A percentile compares a stretch with the other conserved stretches of the same genome.
Evolutionary conservation across 2,888 invertebrate genomes (phyloP).

Genomic region (Anarsia innoxiella): DNA sequence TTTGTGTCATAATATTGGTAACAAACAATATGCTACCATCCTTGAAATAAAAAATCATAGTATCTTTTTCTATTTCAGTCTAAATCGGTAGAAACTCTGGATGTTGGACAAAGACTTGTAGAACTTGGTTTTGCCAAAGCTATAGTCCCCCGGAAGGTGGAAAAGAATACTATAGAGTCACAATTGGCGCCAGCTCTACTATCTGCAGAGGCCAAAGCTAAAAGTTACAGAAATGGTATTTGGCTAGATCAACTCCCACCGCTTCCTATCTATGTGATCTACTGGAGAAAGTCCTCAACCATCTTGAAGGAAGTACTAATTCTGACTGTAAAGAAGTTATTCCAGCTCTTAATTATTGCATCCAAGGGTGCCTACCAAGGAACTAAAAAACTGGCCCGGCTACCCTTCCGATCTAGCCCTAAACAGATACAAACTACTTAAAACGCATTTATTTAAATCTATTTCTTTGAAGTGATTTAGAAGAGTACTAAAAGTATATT

Average conservation of each 20-base stretch:
- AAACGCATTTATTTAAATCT: constrained; percentile 38
- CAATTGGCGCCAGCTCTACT: constrained; percentile 50
- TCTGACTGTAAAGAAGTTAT: constrained; percentile 36
- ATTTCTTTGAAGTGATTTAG: not conserved
- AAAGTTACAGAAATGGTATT: constrained; percentile 53
- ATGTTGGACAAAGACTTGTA: constrained; percentile 61
- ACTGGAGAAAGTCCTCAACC: constrained; percentile 54
- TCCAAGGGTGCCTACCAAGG: constrained; percentile 45
- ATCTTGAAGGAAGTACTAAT: constrained; percentile 30
- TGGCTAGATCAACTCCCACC: constrained; percentile 66
- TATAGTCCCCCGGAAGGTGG: constrained; percentile 41
- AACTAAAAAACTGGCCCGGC: constrained; percentile 41
- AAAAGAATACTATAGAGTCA: constrained; percentile 56
- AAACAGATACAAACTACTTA: constrained; percentile 56
- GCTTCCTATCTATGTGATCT: constrained; percentile 46
- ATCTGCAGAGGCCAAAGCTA: constrained; percentile 57
- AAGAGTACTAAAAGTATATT: not conserved
- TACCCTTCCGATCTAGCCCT: constrained; percentile 39
- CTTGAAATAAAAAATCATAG: not conserved
- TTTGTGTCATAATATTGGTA: not conserved
- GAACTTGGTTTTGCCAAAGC: constrained; percentile 66
- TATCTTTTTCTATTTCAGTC: no score
- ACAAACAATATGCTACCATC: no score
- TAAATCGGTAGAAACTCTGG: constrained; percentile 54
- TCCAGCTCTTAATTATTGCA: constrained; percentile 33